Conservation (phyloP, 2,113 vertebrate genomes). For the Perognathus longimembris region DNA sequence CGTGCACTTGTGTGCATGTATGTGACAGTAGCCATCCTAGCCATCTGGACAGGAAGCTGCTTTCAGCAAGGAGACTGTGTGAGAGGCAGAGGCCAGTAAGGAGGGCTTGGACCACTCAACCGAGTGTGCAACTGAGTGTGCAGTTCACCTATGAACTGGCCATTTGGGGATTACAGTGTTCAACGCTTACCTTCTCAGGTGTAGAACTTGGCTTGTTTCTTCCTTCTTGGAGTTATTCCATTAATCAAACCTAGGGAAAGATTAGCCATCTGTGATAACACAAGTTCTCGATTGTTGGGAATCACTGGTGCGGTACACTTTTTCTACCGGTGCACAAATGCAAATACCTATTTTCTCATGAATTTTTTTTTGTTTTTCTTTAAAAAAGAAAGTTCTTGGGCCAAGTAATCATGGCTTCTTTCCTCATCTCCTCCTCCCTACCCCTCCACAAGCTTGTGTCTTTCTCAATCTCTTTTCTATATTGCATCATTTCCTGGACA, state of each 20-base stretch:
- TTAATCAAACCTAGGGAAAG: constrained; percentile 67
- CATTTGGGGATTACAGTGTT: background rate
- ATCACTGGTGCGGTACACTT: constrained; percentile 38
- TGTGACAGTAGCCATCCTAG: background rate
- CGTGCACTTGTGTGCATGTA: background rate
- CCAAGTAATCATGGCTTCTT: background rate
- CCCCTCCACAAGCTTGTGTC: background rate
- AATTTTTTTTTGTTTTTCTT: background rate
- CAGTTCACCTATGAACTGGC: background rate
- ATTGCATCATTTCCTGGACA: background rate
- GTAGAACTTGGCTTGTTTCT: constrained; percentile 43
- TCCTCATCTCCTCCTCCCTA: background rate
- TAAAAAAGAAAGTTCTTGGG: background rate
- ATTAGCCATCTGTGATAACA: constrained; percentile 22
- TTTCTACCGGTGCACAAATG: background rate
- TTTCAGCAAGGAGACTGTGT: background rate
- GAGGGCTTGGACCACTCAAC: background rate
- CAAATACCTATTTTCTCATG: constrained; percentile 52
- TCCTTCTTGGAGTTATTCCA: constrained; percentile 48
- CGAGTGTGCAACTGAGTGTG: no score
- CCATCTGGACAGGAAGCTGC: background rate
- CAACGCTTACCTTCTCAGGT: background rate
- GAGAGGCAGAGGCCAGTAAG: background rate
- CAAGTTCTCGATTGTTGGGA: constrained; percentile 65
- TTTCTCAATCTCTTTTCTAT: background rate